A percentile compares a stretch with the other conserved stretches of the same genome.
Evolutionary conservation across 2,113 vertebrate species (phyloP).

Genomic region (Centrocercus urophasianus): DNA sequence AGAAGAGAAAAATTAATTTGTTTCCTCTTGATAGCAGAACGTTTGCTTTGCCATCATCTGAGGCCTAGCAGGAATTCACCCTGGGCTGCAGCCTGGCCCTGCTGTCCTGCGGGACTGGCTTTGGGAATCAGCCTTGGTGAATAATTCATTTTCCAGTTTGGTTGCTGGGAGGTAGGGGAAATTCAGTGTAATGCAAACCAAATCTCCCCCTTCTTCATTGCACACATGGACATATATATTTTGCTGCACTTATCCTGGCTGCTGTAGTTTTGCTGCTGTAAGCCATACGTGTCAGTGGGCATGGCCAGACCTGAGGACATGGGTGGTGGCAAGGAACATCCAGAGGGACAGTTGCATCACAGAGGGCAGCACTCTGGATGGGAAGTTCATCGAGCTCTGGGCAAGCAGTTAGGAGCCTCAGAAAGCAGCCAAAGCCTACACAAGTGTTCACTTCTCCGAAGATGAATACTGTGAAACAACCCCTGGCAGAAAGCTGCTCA

Average conservation of each 20-base stretch:
- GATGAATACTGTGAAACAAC: slow-evolving; percentile 4
- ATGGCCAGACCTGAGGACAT: fast-evolving
- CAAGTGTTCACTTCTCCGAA: slow-evolving; percentile 10
- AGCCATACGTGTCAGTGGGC: fast-evolving
- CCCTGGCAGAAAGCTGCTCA: background rate
- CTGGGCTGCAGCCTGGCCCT: background rate
- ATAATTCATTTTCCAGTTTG: slow-evolving; percentile 56
- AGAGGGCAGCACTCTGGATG: background rate
- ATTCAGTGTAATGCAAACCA: background rate
- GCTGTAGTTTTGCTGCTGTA: background rate
- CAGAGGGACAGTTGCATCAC: background rate
- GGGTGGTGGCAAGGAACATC: background rate
- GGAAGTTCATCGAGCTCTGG: slow-evolving; percentile 25
- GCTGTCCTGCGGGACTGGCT: background rate
- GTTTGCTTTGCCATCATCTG: background rate
- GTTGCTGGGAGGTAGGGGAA: slow-evolving; percentile 10
- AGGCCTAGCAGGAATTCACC: background rate
- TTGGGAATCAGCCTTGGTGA: background rate
- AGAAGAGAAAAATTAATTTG: slow-evolving; percentile 25
- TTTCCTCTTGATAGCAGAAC: background rate
- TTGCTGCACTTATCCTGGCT: background rate
- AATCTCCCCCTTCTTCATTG: background rate
- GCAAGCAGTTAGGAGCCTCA: background rate
- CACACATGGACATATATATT: background rate
- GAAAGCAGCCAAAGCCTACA: background rate